Base-by-base conservation (phyloP, 2,797 vertebrate species). In the Zenarchopterus dispar region DNA sequence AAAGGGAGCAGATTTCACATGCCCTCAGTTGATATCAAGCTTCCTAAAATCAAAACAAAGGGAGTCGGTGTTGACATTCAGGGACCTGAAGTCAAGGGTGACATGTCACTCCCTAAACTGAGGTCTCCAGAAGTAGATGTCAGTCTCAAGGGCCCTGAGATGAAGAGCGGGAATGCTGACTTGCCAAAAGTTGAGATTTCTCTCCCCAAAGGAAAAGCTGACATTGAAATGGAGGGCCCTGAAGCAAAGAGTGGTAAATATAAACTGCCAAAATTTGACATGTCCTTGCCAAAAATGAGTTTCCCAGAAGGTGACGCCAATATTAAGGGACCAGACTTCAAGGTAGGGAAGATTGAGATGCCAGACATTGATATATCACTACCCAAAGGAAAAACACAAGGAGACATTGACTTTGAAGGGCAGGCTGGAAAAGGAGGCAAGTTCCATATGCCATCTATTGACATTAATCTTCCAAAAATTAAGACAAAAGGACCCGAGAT, bases 311-410 rank as follows among this genome's bases (percentile, higher is more conserved):
- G 65, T 10, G 61, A 62, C 26, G 2, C 81, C 16, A 72, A 60
- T 15, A 1, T 85, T 0, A 45, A 82, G 63, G 71, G 70, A 11
- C 64, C 78, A 22, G 64, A 62, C 2, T 18, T 60, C 8, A 81
- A 82, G 45, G 24, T 26, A 45, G 45, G 55, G 8, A 84, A 70
- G 28, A 53, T 79, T 21, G 61, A 84, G 3, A 64, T 87, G 64
- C 86, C 81, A 55, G 65, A 73, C 15, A 39, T 81, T 10, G 72
- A 91, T 1, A 49, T 94, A 15, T 73, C 88, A 23, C 71, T 84
- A 28, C 74, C 89, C 5, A 86, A 81, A 67, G 36, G n/a, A n/a
- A n/a, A n/a, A n/a, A n/a, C n/a, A n/a, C n/a, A n/a, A n/a, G n/a
- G 69, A 0, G 59, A 80, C 2, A 15, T 79, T 18, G 45, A 84